phyloP scores from a whole-genome alignment of 2,888 invertebrate species.

The Dynastes grantii region DNA sequence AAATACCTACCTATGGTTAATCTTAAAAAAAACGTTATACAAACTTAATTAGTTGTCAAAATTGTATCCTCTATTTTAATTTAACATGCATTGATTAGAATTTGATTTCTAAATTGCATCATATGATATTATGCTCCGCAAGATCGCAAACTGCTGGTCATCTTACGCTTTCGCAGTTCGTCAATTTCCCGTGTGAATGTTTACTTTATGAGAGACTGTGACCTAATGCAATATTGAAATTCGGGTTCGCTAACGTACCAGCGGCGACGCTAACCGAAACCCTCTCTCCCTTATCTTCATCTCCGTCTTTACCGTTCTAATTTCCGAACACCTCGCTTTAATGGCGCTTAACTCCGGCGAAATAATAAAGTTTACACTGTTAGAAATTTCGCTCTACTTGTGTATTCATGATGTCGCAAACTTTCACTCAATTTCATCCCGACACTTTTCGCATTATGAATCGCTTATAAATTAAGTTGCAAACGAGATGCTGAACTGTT shows the following conservation, averaged over 20 bases:
- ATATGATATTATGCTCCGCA: neutral
- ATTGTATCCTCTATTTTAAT: no score
- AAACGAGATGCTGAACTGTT: slow-evolving; percentile 64
- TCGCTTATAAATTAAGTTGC: slow-evolving; percentile 69
- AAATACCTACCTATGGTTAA: no score
- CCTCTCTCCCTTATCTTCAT: slow-evolving; percentile 25
- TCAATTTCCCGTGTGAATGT: slow-evolving; percentile 43
- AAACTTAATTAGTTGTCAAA: no score
- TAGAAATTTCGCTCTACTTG: slow-evolving; percentile 56
- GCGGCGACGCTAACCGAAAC: neutral
- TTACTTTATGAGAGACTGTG: slow-evolving; percentile 49
- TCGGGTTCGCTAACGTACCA: slow-evolving; percentile 24
- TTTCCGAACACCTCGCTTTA: slow-evolving; percentile 55
- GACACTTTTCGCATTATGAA: slow-evolving; percentile 69
- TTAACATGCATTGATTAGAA: no score
- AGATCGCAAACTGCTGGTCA: neutral
- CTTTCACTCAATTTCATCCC: slow-evolving; percentile 69
- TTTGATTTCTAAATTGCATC: no score
- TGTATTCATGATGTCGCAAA: slow-evolving; percentile 61
- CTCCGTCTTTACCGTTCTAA: slow-evolving; percentile 38
- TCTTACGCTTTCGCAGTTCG: slow-evolving; percentile 10
- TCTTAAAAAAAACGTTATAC: no score
- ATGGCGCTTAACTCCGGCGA: slow-evolving; percentile 57
- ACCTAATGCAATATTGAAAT: slow-evolving; percentile 47
- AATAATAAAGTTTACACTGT: slow-evolving; percentile 58